Evolutionary conservation across 2,113 vertebrate genomes (phyloP), one percentile per base, ranked within the genome.

Genomic region (Crotalus viridis): DNA sequence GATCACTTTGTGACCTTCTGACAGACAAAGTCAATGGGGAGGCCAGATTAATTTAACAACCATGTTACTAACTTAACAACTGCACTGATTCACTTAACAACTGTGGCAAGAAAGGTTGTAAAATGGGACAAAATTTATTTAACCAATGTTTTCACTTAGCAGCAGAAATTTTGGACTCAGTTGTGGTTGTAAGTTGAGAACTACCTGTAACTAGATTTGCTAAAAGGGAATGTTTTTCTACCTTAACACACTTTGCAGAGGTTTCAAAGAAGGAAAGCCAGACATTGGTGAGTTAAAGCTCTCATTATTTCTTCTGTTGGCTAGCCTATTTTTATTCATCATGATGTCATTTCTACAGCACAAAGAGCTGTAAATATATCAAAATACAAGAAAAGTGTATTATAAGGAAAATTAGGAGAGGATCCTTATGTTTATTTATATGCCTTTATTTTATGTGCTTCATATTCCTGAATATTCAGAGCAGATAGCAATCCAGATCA

Each of bases 151-250:
- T 51, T 69, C 12, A 2, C 64, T 69, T 69, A 69, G 64, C 64
- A 69, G n/a, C 28, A 69, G 64, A 69, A 69, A 69, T 69, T 1
- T 69, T 69, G 64, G 64, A 12, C 28, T 69, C 12, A 69, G 2
- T 69, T 69, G 28, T 59, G 57, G 57, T 69, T 5, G 0, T 69
- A 69, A 69, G 4, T 69, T 13, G n/a, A 69, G 28, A 69, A n/a
- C 12, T 69, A 69, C 15, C 64, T 69, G 4, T 28, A 15, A 1
- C 24, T 57, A 1, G 22, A 0, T n/a, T 43, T 39, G 13, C 48
- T 0, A 0, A 2, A n/a, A 13, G 88, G 19, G 7, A 0, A 0
- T 52, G 28, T 3, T 24, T 59, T 52, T 52, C 0, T 0, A 0
- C 9, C 43, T 86, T 0, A 26, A 10, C 86, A 0, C 0, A 1